Evolutionary conservation across 35 echinoderm and acorn worm species (phyloP).

Genomic region (Diadema setosum): DNA sequence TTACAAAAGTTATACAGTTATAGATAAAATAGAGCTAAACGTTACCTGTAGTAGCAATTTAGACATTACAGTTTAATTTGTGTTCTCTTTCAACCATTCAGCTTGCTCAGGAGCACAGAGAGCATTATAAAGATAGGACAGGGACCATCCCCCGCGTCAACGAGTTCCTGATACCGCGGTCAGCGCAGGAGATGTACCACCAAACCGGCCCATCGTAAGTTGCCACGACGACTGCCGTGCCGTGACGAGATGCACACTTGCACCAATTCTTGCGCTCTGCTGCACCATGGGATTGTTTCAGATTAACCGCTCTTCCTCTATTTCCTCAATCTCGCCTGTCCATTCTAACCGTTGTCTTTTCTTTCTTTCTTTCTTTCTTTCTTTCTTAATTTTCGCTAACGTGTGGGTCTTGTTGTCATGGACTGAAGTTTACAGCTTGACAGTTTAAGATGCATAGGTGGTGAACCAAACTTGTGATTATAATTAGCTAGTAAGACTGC

Average conservation of each 20-base stretch:
- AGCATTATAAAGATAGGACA: slow-evolving; percentile 95
- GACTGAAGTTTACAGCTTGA: background rate
- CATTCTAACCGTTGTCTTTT: background rate
- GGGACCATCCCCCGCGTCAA: slow-evolving; percentile 77
- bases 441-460: no score
- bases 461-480: no score
- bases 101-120: slow-evolving; percentile 92
- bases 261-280: no score
- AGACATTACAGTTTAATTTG: no score
- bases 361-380: background rate
- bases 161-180: slow-evolving; percentile 88
- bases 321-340: background rate
- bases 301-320: background rate
- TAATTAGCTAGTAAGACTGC: no score
- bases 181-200: slow-evolving; percentile 83
- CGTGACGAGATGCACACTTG: background rate
- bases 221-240: background rate
- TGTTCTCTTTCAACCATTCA: no score
- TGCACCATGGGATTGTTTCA: no score
- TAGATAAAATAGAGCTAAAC: no score
- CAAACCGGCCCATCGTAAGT: slow-evolving; percentile 83
- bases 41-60: no score
- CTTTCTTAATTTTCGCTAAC: background rate
- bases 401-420: background rate
- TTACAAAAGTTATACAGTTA: no score